Evolutionary conservation across 2,113 vertebrate species (phyloP).

Genomic region (Reinhardtius hippoglossoides): DNA sequence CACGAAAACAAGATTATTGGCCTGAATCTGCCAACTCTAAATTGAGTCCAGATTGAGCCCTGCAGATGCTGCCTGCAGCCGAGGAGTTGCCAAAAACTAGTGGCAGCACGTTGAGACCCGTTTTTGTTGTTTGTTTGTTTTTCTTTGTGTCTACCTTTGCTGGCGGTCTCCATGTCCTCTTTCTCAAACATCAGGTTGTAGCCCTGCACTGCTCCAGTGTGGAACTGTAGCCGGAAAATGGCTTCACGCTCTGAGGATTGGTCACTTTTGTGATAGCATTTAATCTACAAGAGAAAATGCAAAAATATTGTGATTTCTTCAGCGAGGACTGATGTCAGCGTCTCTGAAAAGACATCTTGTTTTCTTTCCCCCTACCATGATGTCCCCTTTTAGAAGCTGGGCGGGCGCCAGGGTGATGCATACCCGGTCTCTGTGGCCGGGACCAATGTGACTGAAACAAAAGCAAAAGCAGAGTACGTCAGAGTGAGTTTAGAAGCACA

Average conservation of each 20-base stretch:
- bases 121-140: conserved; percentile 2
- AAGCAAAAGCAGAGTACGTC: conserved; percentile 22
- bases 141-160: conserved; percentile 83
- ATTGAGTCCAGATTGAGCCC: conserved; percentile 52
- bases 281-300: conserved; percentile 82
- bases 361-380: conserved; percentile 86
- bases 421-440: conserved; percentile 86
- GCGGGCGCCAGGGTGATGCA: conserved; percentile 91
- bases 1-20: conserved; percentile 53
- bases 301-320: neutral
- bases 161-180: conserved; percentile 91
- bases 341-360: neutral
- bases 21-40: conserved; percentile 53
- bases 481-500: conserved; percentile 26
- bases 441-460: conserved; percentile 83
- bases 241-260: conserved; percentile 85
- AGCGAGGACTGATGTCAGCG: neutral
- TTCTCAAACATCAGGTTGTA: conserved; percentile 88
- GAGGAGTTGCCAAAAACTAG: conserved; percentile 33
- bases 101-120: conserved; percentile 52
- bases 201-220: conserved; percentile 92
- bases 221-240: conserved; percentile 95
- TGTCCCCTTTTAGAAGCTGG: conserved; percentile 94
- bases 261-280: conserved; percentile 93
- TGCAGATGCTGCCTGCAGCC: conserved; percentile 30